A percentile compares a stretch with the other conserved stretches of the same genome.
These are phyloP conservation scores for Eubasilissa regina DNA, from an alignment of 1,140 invertebrate genomes.

Conservation along the genomic window DNA sequence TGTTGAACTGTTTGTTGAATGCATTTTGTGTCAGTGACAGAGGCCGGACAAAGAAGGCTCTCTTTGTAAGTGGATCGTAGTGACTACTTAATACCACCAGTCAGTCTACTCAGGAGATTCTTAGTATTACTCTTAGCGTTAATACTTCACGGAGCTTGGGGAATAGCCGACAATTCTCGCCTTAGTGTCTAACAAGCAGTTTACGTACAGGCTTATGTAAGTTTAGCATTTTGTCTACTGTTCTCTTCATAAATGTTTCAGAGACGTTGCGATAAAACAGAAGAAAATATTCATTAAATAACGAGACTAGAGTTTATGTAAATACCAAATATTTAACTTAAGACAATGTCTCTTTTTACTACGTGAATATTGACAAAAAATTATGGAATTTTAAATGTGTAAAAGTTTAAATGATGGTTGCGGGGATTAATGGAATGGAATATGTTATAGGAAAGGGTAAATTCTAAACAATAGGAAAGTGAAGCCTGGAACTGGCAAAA, in stretches of 20 bases:
- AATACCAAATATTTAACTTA: no score
- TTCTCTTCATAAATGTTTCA: constrained; percentile 6
- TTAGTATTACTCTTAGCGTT: constrained; percentile 20
- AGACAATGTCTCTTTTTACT: no score
- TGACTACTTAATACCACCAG: not conserved
- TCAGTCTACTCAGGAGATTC: not conserved
- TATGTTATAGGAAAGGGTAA: no score
- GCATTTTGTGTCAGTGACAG: constrained; percentile 2
- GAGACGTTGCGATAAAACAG: constrained; percentile 2
- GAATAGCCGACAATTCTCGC: constrained; percentile 37
- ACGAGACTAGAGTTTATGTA: no score
- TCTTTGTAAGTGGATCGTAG: constrained; percentile 7
- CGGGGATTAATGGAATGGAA: no score
- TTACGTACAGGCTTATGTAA: constrained; percentile 40
- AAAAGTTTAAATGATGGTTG: no score
- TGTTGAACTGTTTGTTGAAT: not conserved
- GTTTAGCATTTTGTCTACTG: constrained; percentile 29
- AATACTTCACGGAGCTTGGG: constrained; percentile 10
- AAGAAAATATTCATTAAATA: constrained; percentile 13
- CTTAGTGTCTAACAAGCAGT: constrained; percentile 30
- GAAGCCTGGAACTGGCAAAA: no score
- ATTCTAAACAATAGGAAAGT: no score
- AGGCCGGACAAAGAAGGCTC: not conserved
- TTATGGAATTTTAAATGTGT: no score
- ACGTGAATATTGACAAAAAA: no score